Percentiles rank a stretch among this genome's conserved stretches.
phyloP scores from a whole-genome alignment of 2,797 vertebrate genomes.

The Lacerta viridis region DNA sequence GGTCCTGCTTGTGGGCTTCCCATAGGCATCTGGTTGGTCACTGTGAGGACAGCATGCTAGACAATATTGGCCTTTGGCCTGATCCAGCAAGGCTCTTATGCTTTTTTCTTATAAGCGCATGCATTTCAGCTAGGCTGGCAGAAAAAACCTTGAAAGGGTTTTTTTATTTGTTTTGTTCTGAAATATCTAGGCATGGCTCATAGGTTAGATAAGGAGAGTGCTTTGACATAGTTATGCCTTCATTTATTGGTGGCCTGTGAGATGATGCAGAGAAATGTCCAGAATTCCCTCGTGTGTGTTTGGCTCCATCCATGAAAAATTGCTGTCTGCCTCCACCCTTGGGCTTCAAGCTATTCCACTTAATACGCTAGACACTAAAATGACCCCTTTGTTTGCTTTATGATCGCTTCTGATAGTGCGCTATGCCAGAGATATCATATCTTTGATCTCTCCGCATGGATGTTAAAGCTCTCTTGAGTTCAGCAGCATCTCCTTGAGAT shows the following conservation, averaged over 20 bases:
- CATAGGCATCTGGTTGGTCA: too few relatives aligned
- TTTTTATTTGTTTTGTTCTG: neutral
- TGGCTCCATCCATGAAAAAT: conserved; percentile 50
- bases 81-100: neutral
- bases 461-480: conserved; percentile 80
- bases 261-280: conserved; percentile 62
- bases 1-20: too few relatives aligned
- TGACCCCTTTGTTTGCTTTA: conserved; percentile 77
- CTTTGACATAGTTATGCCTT: conserved; percentile 47
- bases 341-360: conserved; percentile 60
- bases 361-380: conserved; percentile 67
- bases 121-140: conserved; percentile 23
- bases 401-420: conserved; percentile 70
- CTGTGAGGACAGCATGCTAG: too few relatives aligned
- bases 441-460: conserved; percentile 79
- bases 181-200: conserved; percentile 45
- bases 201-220: neutral
- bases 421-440: conserved; percentile 77
- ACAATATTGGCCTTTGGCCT: too few relatives aligned
- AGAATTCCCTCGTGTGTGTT: conserved; percentile 28
- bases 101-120: conserved; percentile 38
- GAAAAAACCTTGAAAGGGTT: conserved; percentile 40
- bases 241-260: conserved; percentile 61
- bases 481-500: conserved; percentile 80
- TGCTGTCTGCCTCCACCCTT: conserved; percentile 49